A percentile compares a stretch with the other conserved stretches of the same genome.
Conservation (phyloP, 2,797 vertebrate genomes). For the Xenops minutus region DNA sequence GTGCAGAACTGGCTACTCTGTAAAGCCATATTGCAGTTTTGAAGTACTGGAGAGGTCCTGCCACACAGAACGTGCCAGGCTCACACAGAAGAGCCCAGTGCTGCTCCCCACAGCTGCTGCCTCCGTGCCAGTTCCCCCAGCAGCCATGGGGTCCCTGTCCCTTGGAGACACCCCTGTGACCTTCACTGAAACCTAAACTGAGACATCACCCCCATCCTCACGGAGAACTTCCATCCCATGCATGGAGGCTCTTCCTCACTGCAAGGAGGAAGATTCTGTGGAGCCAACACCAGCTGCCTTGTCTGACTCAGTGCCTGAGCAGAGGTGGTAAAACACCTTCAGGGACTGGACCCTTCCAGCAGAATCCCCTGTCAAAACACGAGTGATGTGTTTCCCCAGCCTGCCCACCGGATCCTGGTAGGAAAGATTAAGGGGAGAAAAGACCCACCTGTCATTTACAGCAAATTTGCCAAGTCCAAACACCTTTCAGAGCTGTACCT, state of each 20-base stretch:
- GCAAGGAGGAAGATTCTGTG: not conserved
- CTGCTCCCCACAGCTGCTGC: not conserved
- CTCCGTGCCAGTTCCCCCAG: accelerated
- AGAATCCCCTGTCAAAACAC: not conserved
- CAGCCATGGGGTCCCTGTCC: not conserved
- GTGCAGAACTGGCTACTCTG: not conserved
- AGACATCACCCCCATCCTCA: accelerated
- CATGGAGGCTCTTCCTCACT: accelerated
- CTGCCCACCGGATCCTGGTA: not conserved
- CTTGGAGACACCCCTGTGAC: accelerated
- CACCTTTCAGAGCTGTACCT: not conserved
- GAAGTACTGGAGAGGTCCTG: not conserved
- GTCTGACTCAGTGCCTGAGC: not conserved
- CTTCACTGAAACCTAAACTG: not conserved
- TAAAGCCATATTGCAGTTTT: not conserved
- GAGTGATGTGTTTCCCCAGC: accelerated
- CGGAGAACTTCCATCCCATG: accelerated
- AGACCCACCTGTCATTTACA: not conserved
- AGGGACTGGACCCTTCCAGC: not conserved
- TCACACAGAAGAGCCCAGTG: accelerated
- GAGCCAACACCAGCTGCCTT: accelerated
- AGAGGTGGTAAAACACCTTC: not conserved
- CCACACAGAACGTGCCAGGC: accelerated
- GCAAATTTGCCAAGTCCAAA: accelerated
- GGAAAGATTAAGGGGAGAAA: too few species aligned